phyloP scores from a whole-genome alignment of 2,113 vertebrate genomes.

The Rhea pennata region DNA sequence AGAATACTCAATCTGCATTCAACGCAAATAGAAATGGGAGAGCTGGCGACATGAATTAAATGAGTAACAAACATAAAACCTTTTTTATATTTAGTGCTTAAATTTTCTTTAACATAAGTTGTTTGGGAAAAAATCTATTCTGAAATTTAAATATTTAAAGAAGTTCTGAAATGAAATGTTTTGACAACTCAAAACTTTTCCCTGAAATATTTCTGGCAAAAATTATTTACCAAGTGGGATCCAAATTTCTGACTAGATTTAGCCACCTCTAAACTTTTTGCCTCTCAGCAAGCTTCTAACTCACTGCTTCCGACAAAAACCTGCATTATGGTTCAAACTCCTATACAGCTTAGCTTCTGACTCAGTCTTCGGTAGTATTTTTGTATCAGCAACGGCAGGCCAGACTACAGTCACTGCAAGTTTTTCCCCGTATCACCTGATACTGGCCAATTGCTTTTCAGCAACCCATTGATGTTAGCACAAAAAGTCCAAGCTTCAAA shows the following conservation, averaged over 20 bases:
- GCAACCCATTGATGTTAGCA: background rate
- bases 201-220: background rate
- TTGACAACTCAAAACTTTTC: background rate
- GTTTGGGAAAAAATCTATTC: constrained; percentile 8
- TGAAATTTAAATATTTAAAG: background rate
- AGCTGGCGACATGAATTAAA: background rate
- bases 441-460: background rate
- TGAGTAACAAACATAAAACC: background rate
- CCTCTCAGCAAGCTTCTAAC: constrained; percentile 8
- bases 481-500: background rate
- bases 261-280: background rate
- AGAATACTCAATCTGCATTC: background rate
- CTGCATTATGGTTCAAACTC: background rate
- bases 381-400: background rate
- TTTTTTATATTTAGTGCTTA: background rate
- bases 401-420: background rate
- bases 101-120: background rate
- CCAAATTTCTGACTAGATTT: background rate
- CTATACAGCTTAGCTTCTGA: background rate
- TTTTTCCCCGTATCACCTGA: background rate
- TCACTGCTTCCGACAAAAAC: background rate
- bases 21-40: background rate
- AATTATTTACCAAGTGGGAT: background rate
- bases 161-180: background rate
- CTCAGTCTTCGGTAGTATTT: background rate